Evolutionary conservation across 2,888 invertebrate genomes (phyloP).

Genomic region (Campoplex nolae): DNA sequence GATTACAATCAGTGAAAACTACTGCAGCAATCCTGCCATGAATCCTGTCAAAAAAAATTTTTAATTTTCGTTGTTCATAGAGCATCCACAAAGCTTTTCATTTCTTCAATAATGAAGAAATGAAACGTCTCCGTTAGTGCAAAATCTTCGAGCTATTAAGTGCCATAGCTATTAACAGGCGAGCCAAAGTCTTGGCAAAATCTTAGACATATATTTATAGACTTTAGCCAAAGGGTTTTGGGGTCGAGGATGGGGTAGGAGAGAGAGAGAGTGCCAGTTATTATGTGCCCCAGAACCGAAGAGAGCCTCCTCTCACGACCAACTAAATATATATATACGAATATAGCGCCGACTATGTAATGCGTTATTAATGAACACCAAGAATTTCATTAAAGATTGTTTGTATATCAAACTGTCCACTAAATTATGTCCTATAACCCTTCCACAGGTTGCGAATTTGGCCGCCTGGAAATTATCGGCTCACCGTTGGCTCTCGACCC

Average conservation of each 20-base stretch:
- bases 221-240: constrained; percentile 49
- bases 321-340: constrained; percentile 33
- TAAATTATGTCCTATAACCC: constrained; percentile 86
- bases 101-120: constrained; percentile 10
- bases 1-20: background rate
- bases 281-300: constrained; percentile 60
- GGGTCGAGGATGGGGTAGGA: constrained; percentile 39
- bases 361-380: constrained; percentile 89
- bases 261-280: constrained; percentile 57
- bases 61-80: background rate
- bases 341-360: constrained; percentile 83
- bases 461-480: constrained; percentile 82
- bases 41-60: background rate
- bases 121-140: background rate
- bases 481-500: constrained; percentile 65
- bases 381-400: constrained; percentile 89
- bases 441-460: constrained; percentile 78
- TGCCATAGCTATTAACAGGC: constrained; percentile 13
- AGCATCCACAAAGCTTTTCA: background rate
- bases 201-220: constrained; percentile 14
- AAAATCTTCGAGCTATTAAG: constrained; percentile 11
- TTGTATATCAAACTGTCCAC: constrained; percentile 88
- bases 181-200: constrained; percentile 31
- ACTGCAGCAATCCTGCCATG: background rate
- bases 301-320: constrained; percentile 39